Conservation (phyloP, 2,888 invertebrate species). For the Dicranocentrus wangi region DNA sequence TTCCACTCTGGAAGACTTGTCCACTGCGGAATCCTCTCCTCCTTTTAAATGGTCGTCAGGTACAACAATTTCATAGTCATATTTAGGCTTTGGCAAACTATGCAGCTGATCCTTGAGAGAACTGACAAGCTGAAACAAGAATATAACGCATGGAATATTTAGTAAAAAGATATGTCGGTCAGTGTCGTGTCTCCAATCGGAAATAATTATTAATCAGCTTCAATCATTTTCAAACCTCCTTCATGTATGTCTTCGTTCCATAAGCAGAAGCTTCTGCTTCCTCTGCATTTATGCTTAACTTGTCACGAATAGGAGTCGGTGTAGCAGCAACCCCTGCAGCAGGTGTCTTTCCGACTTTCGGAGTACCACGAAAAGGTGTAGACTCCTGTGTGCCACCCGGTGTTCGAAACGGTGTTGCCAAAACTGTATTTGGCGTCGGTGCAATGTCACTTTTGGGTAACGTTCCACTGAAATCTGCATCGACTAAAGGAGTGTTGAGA, state of each 20-base stretch:
- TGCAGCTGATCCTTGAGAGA: conserved; percentile 85
- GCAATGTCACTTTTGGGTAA: conserved; percentile 81
- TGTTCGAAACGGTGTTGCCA: conserved; percentile 87
- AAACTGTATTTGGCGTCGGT: conserved; percentile 92
- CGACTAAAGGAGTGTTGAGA: conserved; percentile 92
- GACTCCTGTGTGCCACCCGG: conserved; percentile 68
- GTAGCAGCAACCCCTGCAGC: conserved; percentile 83
- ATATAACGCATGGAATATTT: background rate
- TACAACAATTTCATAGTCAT: conserved; percentile 98
- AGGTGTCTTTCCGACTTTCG: conserved; percentile 76
- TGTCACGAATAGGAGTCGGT: conserved; percentile 89
- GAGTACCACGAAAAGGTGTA: conserved; percentile 55
- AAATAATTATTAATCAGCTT: conserved; percentile 26
- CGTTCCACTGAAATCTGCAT: conserved; percentile 90
- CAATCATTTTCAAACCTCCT: too few relatives aligned
- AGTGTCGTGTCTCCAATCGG: background rate
- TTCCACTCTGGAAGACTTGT: conserved; percentile 78
- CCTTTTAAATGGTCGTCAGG: conserved; percentile 82
- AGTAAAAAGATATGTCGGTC: background rate
- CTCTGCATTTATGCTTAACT: conserved; percentile 94
- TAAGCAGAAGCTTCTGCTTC: conserved; percentile 82
- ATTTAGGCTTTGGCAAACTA: conserved; percentile 90
- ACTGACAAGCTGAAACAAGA: conserved; percentile 73
- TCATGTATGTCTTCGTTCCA: conserved; percentile 81
- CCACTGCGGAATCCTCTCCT: conserved; percentile 75